Conservation (phyloP, 2,797 vertebrate species). For the Hemibagrus guttatus region DNA sequence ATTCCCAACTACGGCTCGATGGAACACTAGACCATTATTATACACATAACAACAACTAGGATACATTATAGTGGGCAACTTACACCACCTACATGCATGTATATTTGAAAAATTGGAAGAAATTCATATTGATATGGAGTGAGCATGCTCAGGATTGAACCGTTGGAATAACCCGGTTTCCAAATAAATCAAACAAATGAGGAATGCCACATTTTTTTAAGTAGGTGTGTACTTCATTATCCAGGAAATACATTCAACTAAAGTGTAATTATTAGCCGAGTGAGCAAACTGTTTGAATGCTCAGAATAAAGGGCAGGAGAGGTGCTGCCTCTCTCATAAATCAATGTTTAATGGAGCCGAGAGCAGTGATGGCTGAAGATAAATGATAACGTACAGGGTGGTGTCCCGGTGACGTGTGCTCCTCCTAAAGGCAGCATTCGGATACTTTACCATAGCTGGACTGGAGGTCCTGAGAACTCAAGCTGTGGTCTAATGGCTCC, state of each 20-base stretch:
- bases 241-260: not conserved
- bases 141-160: not conserved
- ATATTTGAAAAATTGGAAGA: not conserved
- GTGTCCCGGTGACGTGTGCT: conserved; percentile 62
- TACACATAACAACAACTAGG: not conserved
- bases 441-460: conserved; percentile 63
- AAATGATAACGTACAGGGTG: conserved; percentile 71
- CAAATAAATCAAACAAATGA: not conserved
- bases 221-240: not conserved
- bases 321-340: conserved; percentile 60
- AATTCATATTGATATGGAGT: not conserved
- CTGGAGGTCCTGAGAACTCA: conserved; percentile 56
- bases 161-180: not conserved
- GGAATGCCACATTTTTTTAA: not conserved
- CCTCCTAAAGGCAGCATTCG: conserved; percentile 56
- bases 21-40: not conserved
- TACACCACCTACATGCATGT: not conserved
- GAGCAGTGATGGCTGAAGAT: conserved; percentile 62
- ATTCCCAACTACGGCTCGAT: not conserved
- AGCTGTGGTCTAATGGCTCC: conserved; percentile 71
- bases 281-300: not conserved
- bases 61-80: not conserved
- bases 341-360: conserved; percentile 69
- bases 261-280: conserved; percentile 6
- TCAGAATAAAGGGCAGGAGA: conserved; percentile 27